A percentile compares a stretch with the other conserved stretches of the same genome.
phyloP scores from a whole-genome alignment of 1,140 invertebrate genomes.

The Drosophila sulfurigaster region DNA sequence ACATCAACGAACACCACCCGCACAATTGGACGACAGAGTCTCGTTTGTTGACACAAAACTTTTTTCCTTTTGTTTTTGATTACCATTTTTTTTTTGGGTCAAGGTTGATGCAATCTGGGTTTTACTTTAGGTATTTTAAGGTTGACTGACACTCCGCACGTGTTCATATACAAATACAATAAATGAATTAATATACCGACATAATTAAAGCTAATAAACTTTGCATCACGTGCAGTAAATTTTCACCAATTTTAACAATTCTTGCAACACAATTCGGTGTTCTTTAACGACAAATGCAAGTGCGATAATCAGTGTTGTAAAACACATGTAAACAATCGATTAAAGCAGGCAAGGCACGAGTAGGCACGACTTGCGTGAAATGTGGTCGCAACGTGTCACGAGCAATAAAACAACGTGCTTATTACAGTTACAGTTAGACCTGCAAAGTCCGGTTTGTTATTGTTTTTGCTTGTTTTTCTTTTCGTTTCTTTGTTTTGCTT shows the following conservation, averaged over 20 bases:
- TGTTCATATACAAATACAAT: conserved; percentile 5
- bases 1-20: background rate
- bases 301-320: no score
- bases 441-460: conserved; percentile 5
- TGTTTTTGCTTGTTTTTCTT: background rate
- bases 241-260: no score
- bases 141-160: conserved; percentile 28
- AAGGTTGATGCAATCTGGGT: conserved; percentile 49
- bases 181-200: background rate
- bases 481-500: background rate
- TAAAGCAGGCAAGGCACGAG: background rate
- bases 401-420: conserved; percentile 32
- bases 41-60: conserved; percentile 47
- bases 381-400: background rate
- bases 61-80: conserved; percentile 38
- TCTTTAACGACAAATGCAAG: background rate
- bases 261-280: no score
- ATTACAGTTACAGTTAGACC: conserved; percentile 37
- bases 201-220: background rate
- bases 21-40: conserved; percentile 30
- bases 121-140: conserved; percentile 35
- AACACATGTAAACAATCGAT: background rate
- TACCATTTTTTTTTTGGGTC: conserved; percentile 46
- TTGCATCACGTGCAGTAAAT: background rate
- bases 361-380: background rate